phyloP scores from a whole-genome alignment of 2,797 vertebrate species.

The Danio choprae region DNA sequence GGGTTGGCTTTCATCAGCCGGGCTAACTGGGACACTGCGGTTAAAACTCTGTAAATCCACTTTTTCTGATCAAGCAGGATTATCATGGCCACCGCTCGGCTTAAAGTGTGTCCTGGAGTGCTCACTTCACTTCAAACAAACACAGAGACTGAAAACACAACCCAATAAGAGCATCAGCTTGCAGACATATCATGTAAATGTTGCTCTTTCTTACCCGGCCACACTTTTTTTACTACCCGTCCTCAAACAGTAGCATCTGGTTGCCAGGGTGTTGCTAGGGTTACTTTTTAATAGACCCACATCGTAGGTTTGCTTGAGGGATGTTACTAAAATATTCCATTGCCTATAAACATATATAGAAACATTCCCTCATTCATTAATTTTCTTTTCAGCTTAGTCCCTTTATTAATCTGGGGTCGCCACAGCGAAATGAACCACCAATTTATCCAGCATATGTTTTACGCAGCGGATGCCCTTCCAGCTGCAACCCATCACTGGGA shows the following conservation, averaged over 20 bases:
- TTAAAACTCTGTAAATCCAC: slow-evolving; percentile 63
- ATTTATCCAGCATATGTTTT: no score
- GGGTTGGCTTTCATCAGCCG: slow-evolving; percentile 41
- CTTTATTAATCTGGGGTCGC: no score
- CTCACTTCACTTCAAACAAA: slow-evolving; percentile 57
- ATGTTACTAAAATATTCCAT: not conserved
- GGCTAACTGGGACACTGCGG: slow-evolving; percentile 61
- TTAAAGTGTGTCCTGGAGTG: slow-evolving; percentile 66
- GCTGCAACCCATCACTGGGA: no score
- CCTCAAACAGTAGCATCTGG: not conserved
- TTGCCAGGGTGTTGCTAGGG: not conserved
- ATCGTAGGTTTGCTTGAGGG: not conserved
- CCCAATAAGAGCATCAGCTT: not conserved
- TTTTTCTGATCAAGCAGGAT: slow-evolving; percentile 71
- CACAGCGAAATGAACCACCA: no score
- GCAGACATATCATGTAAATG: not conserved
- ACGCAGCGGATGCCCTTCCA: no score
- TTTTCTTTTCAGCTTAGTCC: no score
- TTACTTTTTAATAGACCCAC: not conserved
- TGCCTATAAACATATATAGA: no score
- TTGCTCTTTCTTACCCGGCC: not conserved
- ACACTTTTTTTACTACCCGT: not conserved
- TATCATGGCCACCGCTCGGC: slow-evolving; percentile 63
- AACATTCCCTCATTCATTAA: no score
- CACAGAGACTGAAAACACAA: slow-evolving; percentile 5